Base-by-base conservation (phyloP, 2,113 vertebrate species). In the Hemicordylus capensis region DNA sequence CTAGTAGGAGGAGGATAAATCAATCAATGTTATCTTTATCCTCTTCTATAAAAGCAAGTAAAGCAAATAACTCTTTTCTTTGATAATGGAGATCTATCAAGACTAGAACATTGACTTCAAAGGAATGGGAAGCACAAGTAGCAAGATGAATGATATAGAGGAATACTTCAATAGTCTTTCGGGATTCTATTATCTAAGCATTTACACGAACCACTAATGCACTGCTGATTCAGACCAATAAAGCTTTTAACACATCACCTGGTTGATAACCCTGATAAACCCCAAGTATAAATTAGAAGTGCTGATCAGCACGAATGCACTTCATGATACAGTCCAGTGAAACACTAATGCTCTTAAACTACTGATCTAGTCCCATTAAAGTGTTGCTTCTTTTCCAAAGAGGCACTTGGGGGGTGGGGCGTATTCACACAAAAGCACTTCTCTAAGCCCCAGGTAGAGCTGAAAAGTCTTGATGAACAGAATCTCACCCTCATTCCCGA, bases 251-350 rank as follows among this genome's bases (percentile, higher is more conserved):
- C 6, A 19, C 64, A 39, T 70, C 37, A 44, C 80, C 86, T 91
- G 79, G 42, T 56, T 94, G 94, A 92, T 80, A 90, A 88, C 89
- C 76, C 87, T 85, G 58, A 85, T 89, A 92, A 93, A 94, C 87
- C 69, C 84, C 73, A 90, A 76, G 77, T 85, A 31, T 5, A 86
- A 80, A 85, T 90, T 39, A 91, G 86, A 93, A 93, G 86, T 31
- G 88, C 88, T 90, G 87, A 93, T 83, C 84, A 73, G 78, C 76
- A n/a, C 84, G 90, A 89, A 90, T 78, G 89, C 83, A 83, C 80
- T 89, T 90, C 44, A 75, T 51, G 22, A 64, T 48, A 51, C 59
- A 51, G 42, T 64, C 81, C 42, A 84, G 64, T 76, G 66, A 84
- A 76, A 84, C 51, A 83, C 86, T 88, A 93, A 93, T 90, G 88